Base-by-base conservation (phyloP, 2,888 invertebrate species). In the Melinaea marsaeus region DNA sequence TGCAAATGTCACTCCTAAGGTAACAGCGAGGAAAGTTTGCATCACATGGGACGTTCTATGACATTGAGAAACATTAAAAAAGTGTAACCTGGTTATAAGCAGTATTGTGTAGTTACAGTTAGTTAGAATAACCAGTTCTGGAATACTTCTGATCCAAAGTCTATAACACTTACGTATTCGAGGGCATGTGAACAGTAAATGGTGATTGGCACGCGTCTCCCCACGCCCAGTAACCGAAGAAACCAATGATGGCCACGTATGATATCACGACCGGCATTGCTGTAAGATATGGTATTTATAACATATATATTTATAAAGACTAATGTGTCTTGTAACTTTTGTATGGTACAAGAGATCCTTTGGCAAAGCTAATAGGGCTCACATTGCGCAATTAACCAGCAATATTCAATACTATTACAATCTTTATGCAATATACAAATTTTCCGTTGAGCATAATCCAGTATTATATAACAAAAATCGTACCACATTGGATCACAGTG, bases 151-250 rank as follows among this genome's bases (percentile, higher is more conserved):
- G 47, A 2, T 47, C 11, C 13, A 42, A 35, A 51, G 32, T 13
- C 11, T 42, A n/a, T n/a, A n/a, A 3, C n/a, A 75, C 82, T 71
- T 72, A 86, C 86, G 58, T 67, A 13, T 74, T 67, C 2, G 66
- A 22, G 0, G 86, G 83, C 77, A 88, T 76, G 13, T 87, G 86
- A 0, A 77, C 67, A 0, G 83, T 86, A 11, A 87, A 77, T 0
- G 88, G 88, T 6, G 83, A 83, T 5, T 54, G 68, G 34, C 85
- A 85, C 0, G 60, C 9, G 55, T 88, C 86, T 0, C 87, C 87
- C 79, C 82, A 86, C 0, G 79, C 84, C 85, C 82, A 86, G 35
- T 86, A 88, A 0, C 88, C 88, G 4, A 85, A 79, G 63, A 86
- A 83, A 0, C 88, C 88, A 0, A 80, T 77, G 0, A 74, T 57